Base-by-base conservation (phyloP, 2,113 vertebrate species). In the Syngnathus typhle region DNA sequence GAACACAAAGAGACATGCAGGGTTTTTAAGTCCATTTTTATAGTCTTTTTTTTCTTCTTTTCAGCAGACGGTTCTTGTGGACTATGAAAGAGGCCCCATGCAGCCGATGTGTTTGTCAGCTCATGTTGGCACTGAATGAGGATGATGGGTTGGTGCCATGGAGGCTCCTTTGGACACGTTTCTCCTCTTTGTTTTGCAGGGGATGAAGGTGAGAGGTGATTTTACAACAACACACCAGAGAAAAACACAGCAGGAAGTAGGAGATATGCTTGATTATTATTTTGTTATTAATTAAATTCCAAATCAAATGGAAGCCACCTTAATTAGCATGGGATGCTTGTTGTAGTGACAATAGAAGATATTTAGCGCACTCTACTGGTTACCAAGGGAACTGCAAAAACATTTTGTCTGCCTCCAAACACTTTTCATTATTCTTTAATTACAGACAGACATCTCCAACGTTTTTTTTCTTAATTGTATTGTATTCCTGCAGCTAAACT, bases 321-420 rank as follows among this genome's bases (percentile, higher is more conserved):
- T 56, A 44, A 21, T 64, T 59, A 37, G 55, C 44, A 68, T 27
- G 52, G 49, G 6, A n/a, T 7, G 19, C 52, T 23, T 13, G 52
- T 54, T 54, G 52, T 55, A 18, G n/a, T 54, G 4, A 4, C 12
- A 41, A 65, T 56, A 43, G 61, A 55, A 71, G 69, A 54, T 69
- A 65, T 82, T 32, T 85, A 70, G 67, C 66, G 1, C 79, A 6
- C 76, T 75, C 86, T 89, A 71, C 72, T 87, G 86, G 83, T 68
- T 18, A 43, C 36, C 4, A 64, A 7, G 3, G 13, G 38, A 66
- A 77, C 74, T 77, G 65, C 81, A 74, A 3, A 2, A 52, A 60
- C 41, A 23, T 54, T 6, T 11, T 46, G 8, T 11, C 1, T 4
- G n/a, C 39, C 9, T 43, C 39, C 7, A 41, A 41, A 7, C 7